A percentile compares a stretch with the other conserved stretches of the same genome.
These are phyloP conservation scores for Lagria hirta DNA, from an alignment of 2,888 invertebrate genomes.

Conservation along the genomic window DNA sequence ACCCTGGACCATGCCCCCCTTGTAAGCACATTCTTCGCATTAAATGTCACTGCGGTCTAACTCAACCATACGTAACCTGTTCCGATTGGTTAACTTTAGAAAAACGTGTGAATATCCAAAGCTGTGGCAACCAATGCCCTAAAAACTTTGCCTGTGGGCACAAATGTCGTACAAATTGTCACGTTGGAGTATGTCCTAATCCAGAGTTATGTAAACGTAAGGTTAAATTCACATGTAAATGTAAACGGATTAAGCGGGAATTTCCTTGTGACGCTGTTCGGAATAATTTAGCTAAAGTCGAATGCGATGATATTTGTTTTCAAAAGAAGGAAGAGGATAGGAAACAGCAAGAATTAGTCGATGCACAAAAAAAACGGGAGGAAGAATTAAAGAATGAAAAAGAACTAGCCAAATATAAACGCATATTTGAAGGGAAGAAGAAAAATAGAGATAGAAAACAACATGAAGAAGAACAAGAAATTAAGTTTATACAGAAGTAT, in stretches of 20 bases:
- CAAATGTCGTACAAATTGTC: constrained; percentile 73
- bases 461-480: constrained; percentile 46
- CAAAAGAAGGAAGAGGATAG: constrained; percentile 60
- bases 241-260: constrained; percentile 75
- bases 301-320: constrained; percentile 67
- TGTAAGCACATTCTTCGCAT: constrained; percentile 71
- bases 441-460: constrained; percentile 58
- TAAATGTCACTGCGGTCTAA: constrained; percentile 81
- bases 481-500: constrained; percentile 52
- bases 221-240: constrained; percentile 75
- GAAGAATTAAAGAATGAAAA: constrained; percentile 70
- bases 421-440: constrained; percentile 69
- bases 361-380: constrained; percentile 60
- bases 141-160: constrained; percentile 84
- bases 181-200: constrained; percentile 69
- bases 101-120: constrained; percentile 52
- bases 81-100: constrained; percentile 60
- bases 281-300: constrained; percentile 55
- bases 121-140: constrained; percentile 84
- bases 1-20: constrained; percentile 72
- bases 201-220: constrained; percentile 74
- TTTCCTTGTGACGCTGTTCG: constrained; percentile 66
- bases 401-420: constrained; percentile 76
- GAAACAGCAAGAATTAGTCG: constrained; percentile 58
- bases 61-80: constrained; percentile 75